Percentiles rank a stretch among this genome's conserved stretches.
Conservation (phyloP, 2,797 vertebrate genomes). For the Synaphobranchus kaupii region DNA sequence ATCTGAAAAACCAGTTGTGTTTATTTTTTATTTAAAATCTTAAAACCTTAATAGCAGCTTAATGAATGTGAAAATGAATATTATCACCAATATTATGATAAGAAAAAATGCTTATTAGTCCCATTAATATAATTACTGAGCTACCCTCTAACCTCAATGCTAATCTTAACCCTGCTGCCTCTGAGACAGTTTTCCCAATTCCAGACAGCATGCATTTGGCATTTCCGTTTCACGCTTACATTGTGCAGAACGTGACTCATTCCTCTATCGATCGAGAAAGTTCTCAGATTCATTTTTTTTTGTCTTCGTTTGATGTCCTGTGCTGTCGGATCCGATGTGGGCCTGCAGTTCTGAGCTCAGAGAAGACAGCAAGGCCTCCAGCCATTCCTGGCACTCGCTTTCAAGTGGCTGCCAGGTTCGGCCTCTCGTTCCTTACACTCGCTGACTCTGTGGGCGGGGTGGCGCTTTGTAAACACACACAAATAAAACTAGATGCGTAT, state of each 20-base stretch:
- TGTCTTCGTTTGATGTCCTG: conserved; percentile 45
- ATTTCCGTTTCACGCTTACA: not conserved
- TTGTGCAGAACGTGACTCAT: conserved; percentile 12
- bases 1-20: not conserved
- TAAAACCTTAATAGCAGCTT: not conserved
- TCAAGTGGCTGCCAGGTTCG: not conserved
- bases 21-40: not conserved
- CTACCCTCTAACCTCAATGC: not conserved
- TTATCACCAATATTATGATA: not conserved
- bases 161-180: not conserved
- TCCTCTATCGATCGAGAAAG: not conserved
- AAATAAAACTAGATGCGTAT: conserved; percentile 50
- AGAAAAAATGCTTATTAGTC: not conserved
- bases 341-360: not conserved
- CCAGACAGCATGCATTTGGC: not conserved
- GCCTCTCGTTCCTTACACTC: not conserved
- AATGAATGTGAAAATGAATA: not conserved
- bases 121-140: not conserved
- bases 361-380: conserved; percentile 21
- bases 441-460: conserved; percentile 6
- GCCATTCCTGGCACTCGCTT: conserved; percentile 33
- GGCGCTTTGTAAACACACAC: conserved; percentile 39
- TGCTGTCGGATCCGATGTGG: conserved; percentile 28
- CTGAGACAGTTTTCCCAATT: not conserved
- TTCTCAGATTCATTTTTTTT: conserved; percentile 33